Percentiles rank a stretch among this genome's conserved stretches.
Conservation (phyloP, 2,888 invertebrate genomes). For the Agonopterix alstromeriana region DNA sequence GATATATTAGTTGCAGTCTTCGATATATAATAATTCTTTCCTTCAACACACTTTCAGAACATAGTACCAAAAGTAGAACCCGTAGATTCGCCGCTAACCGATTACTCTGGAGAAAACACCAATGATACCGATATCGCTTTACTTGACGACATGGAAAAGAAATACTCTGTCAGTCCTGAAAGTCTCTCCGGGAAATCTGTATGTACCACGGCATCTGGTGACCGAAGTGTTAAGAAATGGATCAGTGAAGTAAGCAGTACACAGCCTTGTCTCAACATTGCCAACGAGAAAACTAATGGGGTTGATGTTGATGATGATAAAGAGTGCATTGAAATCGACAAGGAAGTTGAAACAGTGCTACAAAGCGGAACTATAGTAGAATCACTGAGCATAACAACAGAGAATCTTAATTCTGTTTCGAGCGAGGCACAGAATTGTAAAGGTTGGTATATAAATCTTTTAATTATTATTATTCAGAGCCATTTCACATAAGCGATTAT, state of each 20-base stretch:
- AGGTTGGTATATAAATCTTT: constrained; percentile 29
- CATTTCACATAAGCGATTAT: too few species aligned
- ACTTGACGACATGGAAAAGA: constrained; percentile 51
- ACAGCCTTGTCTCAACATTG: constrained; percentile 50
- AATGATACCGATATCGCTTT: constrained; percentile 59
- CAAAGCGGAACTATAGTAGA: constrained; percentile 70
- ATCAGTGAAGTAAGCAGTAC: constrained; percentile 67
- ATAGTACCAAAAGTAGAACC: constrained; percentile 63
- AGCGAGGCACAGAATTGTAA: constrained; percentile 59
- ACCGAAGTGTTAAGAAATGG: constrained; percentile 51
- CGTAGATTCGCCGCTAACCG: constrained; percentile 55
- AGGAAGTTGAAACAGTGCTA: constrained; percentile 66
- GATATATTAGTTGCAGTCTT: too few species aligned
- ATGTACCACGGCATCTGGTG: constrained; percentile 24
- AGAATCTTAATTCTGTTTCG: constrained; percentile 56
- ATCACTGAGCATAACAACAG: constrained; percentile 61
- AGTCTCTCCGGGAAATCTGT: constrained; percentile 33
- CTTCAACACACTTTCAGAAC: constrained; percentile 32
- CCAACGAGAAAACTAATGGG: constrained; percentile 39
- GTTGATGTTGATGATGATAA: constrained; percentile 50
- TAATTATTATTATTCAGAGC: background rate
- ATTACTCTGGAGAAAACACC: constrained; percentile 61
- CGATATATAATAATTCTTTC: too few species aligned
- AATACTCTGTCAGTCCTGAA: constrained; percentile 38
- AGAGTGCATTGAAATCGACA: constrained; percentile 62